Evolutionary conservation across 2,888 invertebrate genomes (phyloP), one percentile per base, ranked within the genome.

Genomic region (Macropis europaea): DNA sequence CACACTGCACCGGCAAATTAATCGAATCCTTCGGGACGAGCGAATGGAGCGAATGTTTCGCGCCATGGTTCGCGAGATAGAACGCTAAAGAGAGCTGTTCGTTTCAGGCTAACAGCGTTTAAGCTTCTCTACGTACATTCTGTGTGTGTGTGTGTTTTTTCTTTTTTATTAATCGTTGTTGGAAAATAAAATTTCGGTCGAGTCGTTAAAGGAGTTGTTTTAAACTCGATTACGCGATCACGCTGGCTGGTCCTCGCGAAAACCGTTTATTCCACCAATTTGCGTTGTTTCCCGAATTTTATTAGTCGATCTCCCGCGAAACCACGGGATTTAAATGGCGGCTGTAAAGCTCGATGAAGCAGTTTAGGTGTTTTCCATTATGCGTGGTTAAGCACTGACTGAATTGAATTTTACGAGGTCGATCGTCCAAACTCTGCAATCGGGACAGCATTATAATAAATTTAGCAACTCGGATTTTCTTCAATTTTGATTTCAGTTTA

Each of bases 161-260:
- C n/a, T n/a, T n/a, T n/a, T 45, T 30, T 22, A 32, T 38, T 67
- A 56, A 68, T 67, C 38, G 56, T 24, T 30, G 17, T 32, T 42
- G 45, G 15, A 47, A 69, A 47, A 36, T 61, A 56, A 72, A 73
- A 72, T 71, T 72, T 60, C 34, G 34, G 40, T 50, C 36, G 19
- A 15, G 26, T 50, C 48, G 28, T 64, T 26, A 56, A 61, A 34
- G 36, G 17, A 24, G 34, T 48, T 40, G 43, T 34, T 66, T 47
- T n/a, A 15, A 59, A 71, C 45, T 36, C 54, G 54, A 66, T 66
- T 73, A 72, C 50, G 30, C 26, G 47, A 57, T n/a, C n/a, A 70
- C 24, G 42, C 28, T 22, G 2, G 19, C 2, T 4, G 3, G 45
- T 22, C 2, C 30, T n/a, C 17, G 4, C 3, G 34, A 13, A 50